Evolutionary conservation across 2,888 invertebrate species (phyloP), one percentile per base, ranked within the genome.

Genomic region (Zaprionus lineosus): DNA sequence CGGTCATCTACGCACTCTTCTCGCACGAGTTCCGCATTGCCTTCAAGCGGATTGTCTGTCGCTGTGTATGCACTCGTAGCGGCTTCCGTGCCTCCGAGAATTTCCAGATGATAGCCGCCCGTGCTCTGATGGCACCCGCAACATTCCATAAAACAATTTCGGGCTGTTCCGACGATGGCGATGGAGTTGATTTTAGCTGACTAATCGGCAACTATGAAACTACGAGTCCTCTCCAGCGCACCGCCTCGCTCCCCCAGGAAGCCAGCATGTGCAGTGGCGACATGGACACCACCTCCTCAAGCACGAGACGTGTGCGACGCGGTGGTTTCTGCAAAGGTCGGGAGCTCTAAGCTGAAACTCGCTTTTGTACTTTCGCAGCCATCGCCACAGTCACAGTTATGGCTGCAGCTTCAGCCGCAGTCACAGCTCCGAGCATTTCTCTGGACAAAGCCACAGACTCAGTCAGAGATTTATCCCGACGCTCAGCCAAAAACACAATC

Each of bases 1-100:
- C 98, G 0, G 93, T 97, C 77, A 97, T 98, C 70, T 98, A 98
- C 90, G 98, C 97, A 1, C 92, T 97, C 57, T 98, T 98, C 91
- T 97, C 97, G 40, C 95, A 96, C 89, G 98, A 98, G 90, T 98
- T 98, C 91, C 94, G 98, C 68, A 96, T 95, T 87, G 98, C 98
- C 37, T 98, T 98, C 91, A 97, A 97, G 90, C 94, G 95, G 72
- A 97, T 98, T 73, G 94, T 98, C 73, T 97, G 96, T 90, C 93
- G 94, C 76, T 96, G 95, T 85, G 93, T 95, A 86, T 96, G 95
- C 89, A 93, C 89, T 0, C 79, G 88, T 37, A 89, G 89, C 40
- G 89, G 90, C 16, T 89, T 89, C 73, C 86, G 90, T 4, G 89
- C 89, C n/a, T 89, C 90, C 1, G 90, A 90, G 56, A 89, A 89